Conservation (phyloP, 2,797 vertebrate species). For the Enteromius paludinosus region DNA sequence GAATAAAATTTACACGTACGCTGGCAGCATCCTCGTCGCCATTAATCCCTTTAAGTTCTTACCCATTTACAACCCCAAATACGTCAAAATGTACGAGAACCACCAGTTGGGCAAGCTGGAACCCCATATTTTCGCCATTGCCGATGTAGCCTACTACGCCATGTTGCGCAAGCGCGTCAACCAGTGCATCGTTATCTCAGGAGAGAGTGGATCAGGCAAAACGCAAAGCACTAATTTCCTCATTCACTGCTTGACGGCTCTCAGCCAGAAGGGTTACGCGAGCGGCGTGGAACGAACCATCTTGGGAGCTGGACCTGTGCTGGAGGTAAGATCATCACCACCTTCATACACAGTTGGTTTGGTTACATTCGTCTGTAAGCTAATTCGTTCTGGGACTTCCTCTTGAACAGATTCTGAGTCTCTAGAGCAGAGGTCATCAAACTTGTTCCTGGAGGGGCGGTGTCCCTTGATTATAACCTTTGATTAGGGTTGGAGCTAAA, state of each 20-base stretch:
- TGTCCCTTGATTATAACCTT: too few relatives aligned
- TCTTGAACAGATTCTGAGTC: background rate
- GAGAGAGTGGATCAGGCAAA: conserved; percentile 97
- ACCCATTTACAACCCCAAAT: conserved; percentile 98
- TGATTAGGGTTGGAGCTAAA: too few relatives aligned
- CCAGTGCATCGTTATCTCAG: conserved; percentile 98
- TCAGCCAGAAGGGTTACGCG: conserved; percentile 98
- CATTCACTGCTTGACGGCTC: conserved; percentile 96
- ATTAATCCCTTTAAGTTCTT: conserved; percentile 98
- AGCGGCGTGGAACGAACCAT: conserved; percentile 98
- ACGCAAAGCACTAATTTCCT: conserved; percentile 99
- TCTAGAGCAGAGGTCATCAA: background rate
- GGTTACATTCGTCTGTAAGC: background rate
- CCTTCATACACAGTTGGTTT: too few relatives aligned
- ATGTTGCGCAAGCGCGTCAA: conserved; percentile 94
- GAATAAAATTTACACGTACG: conserved; percentile 97
- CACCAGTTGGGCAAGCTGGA: conserved; percentile 96
- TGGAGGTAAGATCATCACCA: conserved; percentile 85
- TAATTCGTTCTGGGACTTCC: background rate
- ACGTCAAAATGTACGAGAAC: conserved; percentile 98
- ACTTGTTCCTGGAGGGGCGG: too few relatives aligned
- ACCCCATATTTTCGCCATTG: conserved; percentile 97
- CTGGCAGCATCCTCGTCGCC: conserved; percentile 96
- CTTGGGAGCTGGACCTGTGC: conserved; percentile 93
- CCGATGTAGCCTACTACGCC: conserved; percentile 95